A percentile compares a stretch with the other conserved stretches of the same genome.
Evolutionary conservation across 1,140 invertebrate species (phyloP).

Genomic region (Bombus balteatus): DNA sequence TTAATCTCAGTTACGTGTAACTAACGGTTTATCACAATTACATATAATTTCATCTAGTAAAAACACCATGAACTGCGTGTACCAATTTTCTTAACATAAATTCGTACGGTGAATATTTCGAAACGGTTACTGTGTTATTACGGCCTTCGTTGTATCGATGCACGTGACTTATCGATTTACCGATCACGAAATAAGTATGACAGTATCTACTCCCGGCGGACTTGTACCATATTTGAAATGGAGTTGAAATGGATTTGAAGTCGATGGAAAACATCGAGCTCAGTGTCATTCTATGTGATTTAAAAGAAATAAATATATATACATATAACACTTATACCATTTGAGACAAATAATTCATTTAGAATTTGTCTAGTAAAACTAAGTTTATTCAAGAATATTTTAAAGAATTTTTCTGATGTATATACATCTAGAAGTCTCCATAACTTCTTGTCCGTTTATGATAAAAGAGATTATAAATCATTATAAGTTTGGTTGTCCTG

Average conservation of each 20-base stretch:
- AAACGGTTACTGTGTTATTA: background rate
- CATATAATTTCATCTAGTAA: background rate
- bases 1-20: background rate
- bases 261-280: background rate
- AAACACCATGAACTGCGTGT: background rate
- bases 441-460: too few species aligned
- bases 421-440: too few species aligned
- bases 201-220: background rate
- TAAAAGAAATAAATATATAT: too few species aligned
- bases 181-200: constrained; percentile 24
- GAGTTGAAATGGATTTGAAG: constrained; percentile 1
- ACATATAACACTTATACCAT: too few species aligned
- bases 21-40: constrained; percentile 3
- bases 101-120: constrained; percentile 9
- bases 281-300: too few species aligned
- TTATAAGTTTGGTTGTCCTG: too few species aligned
- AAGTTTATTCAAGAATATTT: too few species aligned
- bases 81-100: background rate
- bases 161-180: constrained; percentile 14
- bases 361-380: too few species aligned
- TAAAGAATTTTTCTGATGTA: too few species aligned
- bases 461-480: too few species aligned
- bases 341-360: too few species aligned
- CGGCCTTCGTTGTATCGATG: constrained; percentile 7
- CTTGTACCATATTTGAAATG: constrained; percentile 11